Evolutionary conservation across 2,888 invertebrate species (phyloP).

Genomic region (Cheilosia grossa): DNA sequence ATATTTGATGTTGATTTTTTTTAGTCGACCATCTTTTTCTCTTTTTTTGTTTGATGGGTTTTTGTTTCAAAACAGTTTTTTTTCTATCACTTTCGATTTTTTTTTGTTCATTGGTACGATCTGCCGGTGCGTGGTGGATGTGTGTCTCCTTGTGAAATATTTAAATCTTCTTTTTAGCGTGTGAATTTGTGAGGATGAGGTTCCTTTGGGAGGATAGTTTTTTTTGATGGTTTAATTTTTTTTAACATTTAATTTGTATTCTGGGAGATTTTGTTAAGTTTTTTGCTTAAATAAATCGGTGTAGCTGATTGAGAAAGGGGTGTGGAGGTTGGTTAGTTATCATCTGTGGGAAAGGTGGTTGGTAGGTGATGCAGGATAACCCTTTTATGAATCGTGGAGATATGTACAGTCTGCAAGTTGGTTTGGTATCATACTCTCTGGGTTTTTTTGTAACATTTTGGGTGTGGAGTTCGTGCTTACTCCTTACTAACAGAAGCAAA

Average conservation of each 20-base stretch:
- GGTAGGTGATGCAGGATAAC: not conserved
- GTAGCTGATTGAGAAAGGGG: slow-evolving; percentile 26
- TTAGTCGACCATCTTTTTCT: slow-evolving; percentile 46
- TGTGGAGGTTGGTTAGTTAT: slow-evolving; percentile 1
- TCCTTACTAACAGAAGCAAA: no score
- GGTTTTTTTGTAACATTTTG: no score
- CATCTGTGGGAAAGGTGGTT: slow-evolving; percentile 6
- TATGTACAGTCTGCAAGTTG: no score
- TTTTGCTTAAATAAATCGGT: slow-evolving; percentile 22
- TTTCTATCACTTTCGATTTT: slow-evolving; percentile 69
- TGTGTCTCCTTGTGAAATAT: slow-evolving; percentile 42
- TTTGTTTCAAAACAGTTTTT: slow-evolving; percentile 61
- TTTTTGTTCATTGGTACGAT: slow-evolving; percentile 22
- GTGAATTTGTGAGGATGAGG: slow-evolving; percentile 55
- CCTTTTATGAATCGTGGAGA: not conserved
- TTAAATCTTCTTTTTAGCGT: slow-evolving; percentile 60
- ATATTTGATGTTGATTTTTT: slow-evolving; percentile 32
- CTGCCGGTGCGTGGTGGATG: slow-evolving; percentile 35
- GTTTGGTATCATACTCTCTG: no score
- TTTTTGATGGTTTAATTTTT: slow-evolving; percentile 25
- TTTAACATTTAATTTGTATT: slow-evolving; percentile 41
- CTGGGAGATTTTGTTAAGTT: slow-evolving; percentile 34
- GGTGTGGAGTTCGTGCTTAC: no score
- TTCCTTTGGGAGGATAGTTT: slow-evolving; percentile 25
- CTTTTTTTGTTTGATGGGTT: slow-evolving; percentile 6